Evolutionary conservation across 37 sponge, comb jelly and placozoan genomes (phyloP).

Genomic region (Dysidea cf. avara): DNA sequence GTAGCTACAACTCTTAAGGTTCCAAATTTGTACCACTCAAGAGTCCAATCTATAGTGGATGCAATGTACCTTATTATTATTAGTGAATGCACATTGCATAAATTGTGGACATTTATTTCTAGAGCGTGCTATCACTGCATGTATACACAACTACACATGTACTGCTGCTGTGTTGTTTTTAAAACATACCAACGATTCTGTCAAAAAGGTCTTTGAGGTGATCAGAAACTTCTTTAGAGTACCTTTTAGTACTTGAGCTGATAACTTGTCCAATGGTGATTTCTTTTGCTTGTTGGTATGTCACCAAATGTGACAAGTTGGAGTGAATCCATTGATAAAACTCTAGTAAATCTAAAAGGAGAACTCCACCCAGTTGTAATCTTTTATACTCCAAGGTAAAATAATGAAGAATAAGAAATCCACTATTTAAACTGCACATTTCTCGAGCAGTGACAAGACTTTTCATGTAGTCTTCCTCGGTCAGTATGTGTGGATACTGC

Average conservation of each 20-base stretch:
- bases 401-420: neutral
- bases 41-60: too few relatives aligned
- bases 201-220: constrained; percentile 57
- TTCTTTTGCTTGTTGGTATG: too few relatives aligned
- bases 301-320: constrained; percentile 59
- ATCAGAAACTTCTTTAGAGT: constrained; percentile 20
- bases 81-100: too few relatives aligned
- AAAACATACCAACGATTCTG: constrained; percentile 53
- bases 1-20: too few relatives aligned
- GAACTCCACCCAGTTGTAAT: constrained; percentile 1
- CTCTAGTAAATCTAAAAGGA: constrained; percentile 31
- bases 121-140: too few relatives aligned
- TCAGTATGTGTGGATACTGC: constrained; percentile 61
- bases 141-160: too few relatives aligned
- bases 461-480: constrained; percentile 64
- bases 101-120: too few relatives aligned
- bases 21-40: too few relatives aligned
- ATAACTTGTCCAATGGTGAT: constrained; percentile 56
- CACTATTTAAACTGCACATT: neutral
- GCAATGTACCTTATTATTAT: too few relatives aligned
- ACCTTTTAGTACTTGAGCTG: constrained; percentile 31
- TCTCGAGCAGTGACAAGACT: neutral
- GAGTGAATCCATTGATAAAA: constrained; percentile 28
- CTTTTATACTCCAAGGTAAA: neutral
- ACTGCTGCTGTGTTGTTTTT: neutral